Base-by-base conservation (phyloP, 92 coral and sea anemone species). In the Phenganax stokvisi region DNA sequence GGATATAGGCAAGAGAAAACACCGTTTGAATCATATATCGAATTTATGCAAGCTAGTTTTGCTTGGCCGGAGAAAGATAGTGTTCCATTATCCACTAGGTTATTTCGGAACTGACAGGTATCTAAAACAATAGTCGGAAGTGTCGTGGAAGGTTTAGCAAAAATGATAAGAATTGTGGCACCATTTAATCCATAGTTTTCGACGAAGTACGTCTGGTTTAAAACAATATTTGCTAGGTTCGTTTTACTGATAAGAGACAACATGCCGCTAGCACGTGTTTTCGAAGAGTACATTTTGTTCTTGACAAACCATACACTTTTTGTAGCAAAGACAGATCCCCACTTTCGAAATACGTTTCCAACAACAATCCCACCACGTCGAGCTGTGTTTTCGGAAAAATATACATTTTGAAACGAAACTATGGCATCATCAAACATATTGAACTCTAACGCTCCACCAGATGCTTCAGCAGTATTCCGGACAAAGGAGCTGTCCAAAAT, bases 301-400 rank as follows among this genome's bases (percentile, higher is more conserved):
- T 83, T 8, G 25, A 29, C 59, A 61, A 83, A 83, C 3, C 29
- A 20, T 17, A 83, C 81, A 28, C 75, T 57, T 25, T 4, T 55
- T 12, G 80, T 64, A 51, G 81, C 37, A 15, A 83, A 29, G 29
- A 59, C 75, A 60, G 75, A 52, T 28, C 25, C 57, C 12, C 73
- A 57, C 31, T 66, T 30, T 3, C 29, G 55, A 6, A 3, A n/a
- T 28, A 37, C 9, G 30, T 55, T 20, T 5, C 20, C 72, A 11
- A 53, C 12, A 30, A 84, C 47, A 12, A 58, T 81, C 12, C 87
- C 83, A 3, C 83, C 83, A n/a, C 31, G 13, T 27, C 20, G 78
- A 69, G 51, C 77, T 12, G 8, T 57, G 68, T 74, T 76, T 20
- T 84, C 54, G 8, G 12, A 52, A 37, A 84, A 76, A 28, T 47